These are phyloP conservation scores for Ametastegia equiseti DNA, from an alignment of 2,888 invertebrate species.

Conservation along the genomic window DNA sequence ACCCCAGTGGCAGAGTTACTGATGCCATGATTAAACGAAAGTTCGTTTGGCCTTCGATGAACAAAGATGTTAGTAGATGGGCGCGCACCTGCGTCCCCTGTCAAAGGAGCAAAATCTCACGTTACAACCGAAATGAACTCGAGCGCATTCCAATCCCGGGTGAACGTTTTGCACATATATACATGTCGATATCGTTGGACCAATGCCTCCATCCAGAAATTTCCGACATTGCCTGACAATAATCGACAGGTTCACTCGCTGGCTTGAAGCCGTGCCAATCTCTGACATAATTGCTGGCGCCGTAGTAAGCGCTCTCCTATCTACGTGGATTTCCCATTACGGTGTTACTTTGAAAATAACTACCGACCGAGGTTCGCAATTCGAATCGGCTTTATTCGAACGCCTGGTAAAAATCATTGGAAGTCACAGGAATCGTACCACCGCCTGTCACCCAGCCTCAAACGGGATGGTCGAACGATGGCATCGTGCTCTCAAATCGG, in stretches of 20 bases:
- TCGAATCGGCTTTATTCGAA: constrained; percentile 66
- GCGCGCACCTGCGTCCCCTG: constrained; percentile 63
- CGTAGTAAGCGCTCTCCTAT: constrained; percentile 51
- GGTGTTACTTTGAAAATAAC: constrained; percentile 57
- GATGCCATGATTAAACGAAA: constrained; percentile 56
- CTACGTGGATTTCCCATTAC: constrained; percentile 56
- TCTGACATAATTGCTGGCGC: constrained; percentile 50
- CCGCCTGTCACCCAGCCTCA: constrained; percentile 57
- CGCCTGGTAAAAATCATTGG: constrained; percentile 53
- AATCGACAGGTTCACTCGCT: constrained; percentile 63
- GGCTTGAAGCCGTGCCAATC: constrained; percentile 60
- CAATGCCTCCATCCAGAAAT: constrained; percentile 62
- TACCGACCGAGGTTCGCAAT: constrained; percentile 69
- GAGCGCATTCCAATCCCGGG: constrained; percentile 57
- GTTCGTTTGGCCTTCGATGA: constrained; percentile 63
- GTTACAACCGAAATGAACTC: constrained; percentile 59
- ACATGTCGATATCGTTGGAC: constrained; percentile 68
- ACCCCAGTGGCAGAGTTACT: constrained; percentile 56
- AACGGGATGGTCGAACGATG: constrained; percentile 62
- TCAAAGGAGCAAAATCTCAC: constrained; percentile 64
- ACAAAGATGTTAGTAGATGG: constrained; percentile 63
- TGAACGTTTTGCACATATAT: constrained; percentile 66
- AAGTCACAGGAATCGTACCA: constrained; percentile 49
- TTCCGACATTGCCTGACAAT: constrained; percentile 68
- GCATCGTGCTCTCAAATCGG: constrained; percentile 59